Conservation (phyloP, 1,140 invertebrate species). For the Theocolax elegans region DNA sequence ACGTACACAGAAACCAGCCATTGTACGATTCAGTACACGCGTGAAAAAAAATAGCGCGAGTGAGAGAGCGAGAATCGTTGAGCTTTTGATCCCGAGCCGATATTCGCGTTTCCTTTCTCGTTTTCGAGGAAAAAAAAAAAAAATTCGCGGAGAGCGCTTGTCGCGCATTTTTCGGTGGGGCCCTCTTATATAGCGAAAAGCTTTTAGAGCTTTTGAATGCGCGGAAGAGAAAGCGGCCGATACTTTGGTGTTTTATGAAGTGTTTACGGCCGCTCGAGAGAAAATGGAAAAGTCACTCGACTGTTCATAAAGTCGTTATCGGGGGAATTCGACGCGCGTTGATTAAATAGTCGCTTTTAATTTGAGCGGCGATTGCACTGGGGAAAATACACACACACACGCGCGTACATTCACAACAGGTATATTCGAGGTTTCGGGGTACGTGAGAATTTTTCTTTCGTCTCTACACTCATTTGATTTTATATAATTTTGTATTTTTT, state of each 20-base stretch:
- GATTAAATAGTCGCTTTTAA: conserved; percentile 17
- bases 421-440: no score
- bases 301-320: conserved; percentile 10
- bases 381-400: no score
- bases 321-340: background rate
- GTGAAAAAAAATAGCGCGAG: background rate
- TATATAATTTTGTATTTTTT: background rate
- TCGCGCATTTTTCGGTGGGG: background rate
- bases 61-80: background rate
- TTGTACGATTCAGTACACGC: no score
- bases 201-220: conserved; percentile 6
- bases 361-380: background rate
- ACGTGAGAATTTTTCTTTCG: no score
- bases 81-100: background rate
- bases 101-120: background rate
- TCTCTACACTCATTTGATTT: no score
- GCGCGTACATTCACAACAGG: no score
- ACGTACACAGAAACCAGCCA: no score
- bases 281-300: conserved; percentile 10
- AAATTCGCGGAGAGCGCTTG: background rate
- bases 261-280: background rate
- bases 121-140: background rate
- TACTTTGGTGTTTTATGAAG: conserved; percentile 4
- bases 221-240: background rate
- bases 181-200: background rate